A percentile compares a stretch with the other conserved stretches of the same genome.
Conservation (phyloP, 2,113 vertebrate genomes). For the Phrynocephalus versicolor region DNA sequence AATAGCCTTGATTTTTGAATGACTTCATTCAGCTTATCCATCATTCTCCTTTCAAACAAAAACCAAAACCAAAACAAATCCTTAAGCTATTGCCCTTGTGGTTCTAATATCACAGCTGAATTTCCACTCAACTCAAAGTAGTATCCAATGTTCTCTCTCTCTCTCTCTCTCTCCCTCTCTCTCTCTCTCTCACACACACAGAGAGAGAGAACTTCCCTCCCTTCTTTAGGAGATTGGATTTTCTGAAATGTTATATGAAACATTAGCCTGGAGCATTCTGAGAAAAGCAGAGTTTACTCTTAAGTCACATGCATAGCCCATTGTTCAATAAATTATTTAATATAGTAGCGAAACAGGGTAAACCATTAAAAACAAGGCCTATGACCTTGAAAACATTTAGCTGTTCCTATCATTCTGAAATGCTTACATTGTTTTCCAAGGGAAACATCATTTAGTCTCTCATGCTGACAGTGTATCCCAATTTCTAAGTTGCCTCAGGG, state of each 20-base stretch:
- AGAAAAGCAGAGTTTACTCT: not conserved
- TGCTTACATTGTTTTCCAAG: not conserved
- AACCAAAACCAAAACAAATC: too few species aligned
- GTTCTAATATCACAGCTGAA: not conserved
- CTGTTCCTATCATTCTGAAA: not conserved
- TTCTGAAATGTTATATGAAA: not conserved
- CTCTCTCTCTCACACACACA: too few species aligned
- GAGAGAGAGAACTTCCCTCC: too few species aligned
- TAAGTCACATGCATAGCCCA: not conserved
- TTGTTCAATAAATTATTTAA: not conserved
- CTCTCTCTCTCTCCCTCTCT: too few species aligned
- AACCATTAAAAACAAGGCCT: not conserved
- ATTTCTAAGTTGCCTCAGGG: not conserved
- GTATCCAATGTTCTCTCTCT: not conserved
- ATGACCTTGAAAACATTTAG: not conserved
- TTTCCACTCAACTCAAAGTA: not conserved
- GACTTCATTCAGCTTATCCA: not conserved
- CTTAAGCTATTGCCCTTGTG: not conserved
- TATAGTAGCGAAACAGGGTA: not conserved
- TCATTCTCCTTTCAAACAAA: not conserved
- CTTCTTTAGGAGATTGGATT: not conserved
- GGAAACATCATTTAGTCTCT: not conserved
- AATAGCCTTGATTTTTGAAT: not conserved
- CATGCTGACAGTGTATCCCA: not conserved
- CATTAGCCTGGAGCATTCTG: not conserved